Conservation (phyloP, 2,113 vertebrate species). For the Pithys albifrons region DNA sequence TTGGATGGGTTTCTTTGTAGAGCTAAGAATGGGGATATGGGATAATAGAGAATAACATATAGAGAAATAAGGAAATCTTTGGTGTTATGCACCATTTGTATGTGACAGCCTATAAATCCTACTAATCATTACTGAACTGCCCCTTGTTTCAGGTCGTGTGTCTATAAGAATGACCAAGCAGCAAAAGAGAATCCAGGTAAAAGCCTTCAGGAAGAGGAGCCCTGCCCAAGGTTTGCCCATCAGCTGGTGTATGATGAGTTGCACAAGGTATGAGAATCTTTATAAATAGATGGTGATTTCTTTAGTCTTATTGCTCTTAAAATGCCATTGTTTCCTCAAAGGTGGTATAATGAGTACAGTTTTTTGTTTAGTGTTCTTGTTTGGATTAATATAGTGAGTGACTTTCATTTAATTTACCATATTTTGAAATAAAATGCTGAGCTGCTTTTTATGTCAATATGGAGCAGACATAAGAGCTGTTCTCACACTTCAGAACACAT, state of each 20-base stretch:
- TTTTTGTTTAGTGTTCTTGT: not conserved
- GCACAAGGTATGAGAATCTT: slow-evolving; percentile 86
- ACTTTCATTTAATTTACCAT: not conserved
- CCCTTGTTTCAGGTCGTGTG: slow-evolving; percentile 88
- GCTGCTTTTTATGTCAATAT: not conserved
- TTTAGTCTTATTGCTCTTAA: not conserved
- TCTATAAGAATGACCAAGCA: slow-evolving; percentile 98
- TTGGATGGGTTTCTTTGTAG: not conserved
- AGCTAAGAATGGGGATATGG: not conserved
- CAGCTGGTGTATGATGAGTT: slow-evolving; percentile 97
- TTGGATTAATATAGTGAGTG: not conserved
- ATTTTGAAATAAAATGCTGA: not conserved
- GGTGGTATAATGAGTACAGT: not conserved
- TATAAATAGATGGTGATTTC: not conserved
- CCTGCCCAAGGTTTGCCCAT: slow-evolving; percentile 97
- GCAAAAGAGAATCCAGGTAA: slow-evolving; percentile 94
- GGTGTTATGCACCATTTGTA: not conserved
- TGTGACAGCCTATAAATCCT: not conserved
- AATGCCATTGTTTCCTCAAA: not conserved
- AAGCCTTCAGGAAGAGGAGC: slow-evolving; percentile 95
- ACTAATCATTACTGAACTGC: not conserved
- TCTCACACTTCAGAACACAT: not conserved
- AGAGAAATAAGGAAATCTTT: not conserved
- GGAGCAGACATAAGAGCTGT: not conserved
- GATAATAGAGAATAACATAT: not conserved